Base-by-base conservation (phyloP, 53 echinoderm and acorn worm species). In the Arbacia lixula region DNA sequence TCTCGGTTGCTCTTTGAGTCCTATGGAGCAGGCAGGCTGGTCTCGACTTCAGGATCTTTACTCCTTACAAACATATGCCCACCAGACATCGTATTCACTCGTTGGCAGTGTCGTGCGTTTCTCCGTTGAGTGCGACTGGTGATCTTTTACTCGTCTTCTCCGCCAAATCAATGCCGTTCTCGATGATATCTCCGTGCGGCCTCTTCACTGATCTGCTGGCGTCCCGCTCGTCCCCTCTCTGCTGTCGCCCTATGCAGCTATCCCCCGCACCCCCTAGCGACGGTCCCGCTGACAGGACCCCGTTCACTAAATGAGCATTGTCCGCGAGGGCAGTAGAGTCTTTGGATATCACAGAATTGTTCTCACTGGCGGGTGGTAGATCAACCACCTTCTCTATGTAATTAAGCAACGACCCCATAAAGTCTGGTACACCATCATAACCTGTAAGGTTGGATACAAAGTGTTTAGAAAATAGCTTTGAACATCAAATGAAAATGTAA, bases 351-450 rank as follows among this genome's bases (percentile, higher is more conserved):
- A 77, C 3, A 37, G 53, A 22, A 75, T 53, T 34, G 56, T 75
- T 51, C 54, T 53, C 34, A 16, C 8, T 11, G 37, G 38, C 36
- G 26, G 38, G 36, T 60, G 61, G 79, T 16, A 37, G 28, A 58
- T 41, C 79, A 60, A 85, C 78, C 57, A 90, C 53, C 54, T 80
- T 77, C 53, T 85, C 64, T 28, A 95, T 68, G 72, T 92, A 89
- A 11, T 80, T 90, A 38, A 91, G 58, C 30, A 95, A 77, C 55
- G 86, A 88, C 53, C 85, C 65, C 20, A 86, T 85, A 67, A 95
- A 93, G 56, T 88, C 83, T 19, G 95, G 88, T 40, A 95, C 95
- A 32, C 95, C 95, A 24, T 95, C 93, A 51, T 95, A 95, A 43
- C 95, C 95, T 95, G 84, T 32, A 35, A 40, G 25, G 21, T 33